Conservation (phyloP, 2,888 invertebrate genomes). For the Drosophila limbata region DNA sequence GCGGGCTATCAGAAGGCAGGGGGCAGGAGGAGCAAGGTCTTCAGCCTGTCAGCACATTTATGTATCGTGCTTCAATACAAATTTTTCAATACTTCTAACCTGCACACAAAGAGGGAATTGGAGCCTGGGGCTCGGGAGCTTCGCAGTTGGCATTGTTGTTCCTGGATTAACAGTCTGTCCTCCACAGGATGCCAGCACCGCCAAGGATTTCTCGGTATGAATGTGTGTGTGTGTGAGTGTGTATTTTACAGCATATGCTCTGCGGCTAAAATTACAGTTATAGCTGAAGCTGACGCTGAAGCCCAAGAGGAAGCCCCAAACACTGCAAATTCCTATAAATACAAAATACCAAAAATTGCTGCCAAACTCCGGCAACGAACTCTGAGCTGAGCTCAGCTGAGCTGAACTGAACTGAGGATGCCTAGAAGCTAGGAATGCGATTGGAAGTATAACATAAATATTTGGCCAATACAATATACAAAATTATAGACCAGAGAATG, state of each 20-base stretch:
- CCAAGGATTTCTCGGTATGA: conserved; percentile 3
- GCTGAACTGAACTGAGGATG: conserved; percentile 9
- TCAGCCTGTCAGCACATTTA: conserved; percentile 53
- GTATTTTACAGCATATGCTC: conserved; percentile 52
- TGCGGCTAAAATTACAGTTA: conserved; percentile 27
- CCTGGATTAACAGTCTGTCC: conserved; percentile 62
- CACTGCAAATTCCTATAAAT: conserved; percentile 50
- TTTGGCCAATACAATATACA: conserved; percentile 59
- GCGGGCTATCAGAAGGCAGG: neutral
- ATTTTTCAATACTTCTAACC: conserved; percentile 76
- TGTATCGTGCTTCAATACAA: conserved; percentile 69
- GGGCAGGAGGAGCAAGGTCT: neutral
- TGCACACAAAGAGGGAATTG: conserved; percentile 32
- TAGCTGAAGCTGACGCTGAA: conserved; percentile 15
- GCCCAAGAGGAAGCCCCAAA: conserved; percentile 21
- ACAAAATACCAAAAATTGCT: conserved; percentile 64
- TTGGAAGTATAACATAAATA: conserved; percentile 67
- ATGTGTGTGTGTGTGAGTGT: conserved; percentile 40
- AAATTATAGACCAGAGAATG: conserved; percentile 36
- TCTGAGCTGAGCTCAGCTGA: conserved; percentile 9
- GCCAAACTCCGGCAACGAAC: conserved; percentile 31
- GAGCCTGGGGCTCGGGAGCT: conserved; percentile 13
- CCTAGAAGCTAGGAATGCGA: conserved; percentile 34
- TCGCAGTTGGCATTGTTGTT: conserved; percentile 55
- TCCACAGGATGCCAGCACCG: conserved; percentile 19